Base-by-base conservation (phyloP, 2,113 vertebrate genomes). In the Pangasianodon hypophthalmus region DNA sequence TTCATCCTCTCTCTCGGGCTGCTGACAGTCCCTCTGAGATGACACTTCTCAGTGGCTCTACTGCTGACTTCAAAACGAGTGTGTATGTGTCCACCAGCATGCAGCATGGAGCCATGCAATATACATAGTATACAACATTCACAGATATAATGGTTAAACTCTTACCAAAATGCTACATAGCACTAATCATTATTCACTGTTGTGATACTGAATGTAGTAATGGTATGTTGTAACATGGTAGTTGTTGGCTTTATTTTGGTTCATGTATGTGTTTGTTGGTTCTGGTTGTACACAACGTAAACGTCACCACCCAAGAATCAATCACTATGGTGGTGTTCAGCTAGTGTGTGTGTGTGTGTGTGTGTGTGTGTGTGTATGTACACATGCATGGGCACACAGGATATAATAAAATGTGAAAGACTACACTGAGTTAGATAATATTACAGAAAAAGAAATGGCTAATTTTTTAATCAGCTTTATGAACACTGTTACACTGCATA, bases 1-100 rank as follows among this genome's bases (percentile, higher is more conserved):
- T 92, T 91, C 90, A 91, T 92, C 62, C 60, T 26, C 60, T 62
- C 79, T 88, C 84, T 92, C 75, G 24, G 71, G 73, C 85, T 80
- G 86, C 81, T 89, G 88, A 89, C 73, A 81, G 83, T 83, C 56
- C 75, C 77, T 88, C 56, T 86, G 88, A 67, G 82, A 77, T 86
- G 83, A 87, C 83, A 81, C 82, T 86, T 88, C 90, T 88, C 64
- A 88, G 58, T 77, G 71, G 32, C 54, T 46, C 67, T 88, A 85
- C 80, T 52, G 29, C 56, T 54, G 71, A 85, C 86, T 83, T 92
- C 46, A 88, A 91, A 88, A 62, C 41, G 8, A 88, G 77, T 52
- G 7, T 1, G 50, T 29, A 14, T 24, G 71, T 86, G 87, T 89
- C 71, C 83, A 89, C 83, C 73, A 64, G 88, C 46, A 86, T 79